A percentile compares a stretch with the other conserved stretches of the same genome.
phyloP scores from a whole-genome alignment of 2,888 invertebrate species.

The Electrophaes corylata region DNA sequence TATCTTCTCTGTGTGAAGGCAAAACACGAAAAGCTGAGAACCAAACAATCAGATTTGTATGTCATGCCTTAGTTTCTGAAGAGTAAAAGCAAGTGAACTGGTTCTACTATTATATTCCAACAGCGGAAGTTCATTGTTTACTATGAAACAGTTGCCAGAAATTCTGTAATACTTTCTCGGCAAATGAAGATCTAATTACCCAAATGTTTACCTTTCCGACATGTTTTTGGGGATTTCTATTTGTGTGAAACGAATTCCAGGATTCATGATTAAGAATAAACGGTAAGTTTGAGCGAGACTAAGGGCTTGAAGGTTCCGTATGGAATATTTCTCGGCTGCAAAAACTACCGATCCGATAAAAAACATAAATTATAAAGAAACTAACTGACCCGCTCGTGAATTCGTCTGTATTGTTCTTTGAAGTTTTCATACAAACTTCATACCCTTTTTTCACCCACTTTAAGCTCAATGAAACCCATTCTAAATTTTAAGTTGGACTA shows the following conservation, averaged over 20 bases:
- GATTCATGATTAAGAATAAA: not conserved
- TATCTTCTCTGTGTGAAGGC: too few species aligned
- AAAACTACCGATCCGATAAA: too few species aligned
- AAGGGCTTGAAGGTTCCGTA: too few species aligned
- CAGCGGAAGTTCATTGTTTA: constrained; percentile 30
- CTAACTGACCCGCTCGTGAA: too few species aligned
- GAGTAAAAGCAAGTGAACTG: constrained; percentile 14
- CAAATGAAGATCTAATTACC: constrained; percentile 29
- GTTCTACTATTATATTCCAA: constrained; percentile 14
- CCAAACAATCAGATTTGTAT: constrained; percentile 8
- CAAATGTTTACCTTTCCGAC: constrained; percentile 10
- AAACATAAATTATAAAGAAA: too few species aligned
- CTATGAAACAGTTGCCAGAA: constrained; percentile 25
- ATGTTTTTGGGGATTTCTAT: constrained; percentile 1
- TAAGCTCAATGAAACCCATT: too few species aligned
- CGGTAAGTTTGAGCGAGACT: not conserved
- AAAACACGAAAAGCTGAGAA: too few species aligned
- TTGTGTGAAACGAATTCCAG: not conserved
- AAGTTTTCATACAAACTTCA: too few species aligned
- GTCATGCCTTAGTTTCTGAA: constrained; percentile 10
- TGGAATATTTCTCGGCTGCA: too few species aligned
- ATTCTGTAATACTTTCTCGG: constrained; percentile 20
- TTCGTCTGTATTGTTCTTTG: too few species aligned
- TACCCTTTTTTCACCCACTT: too few species aligned
- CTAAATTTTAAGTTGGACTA: too few species aligned